These are phyloP conservation scores for Hoplostethus atlanticus DNA, from an alignment of 2,797 vertebrate genomes.

Conservation along the genomic window DNA sequence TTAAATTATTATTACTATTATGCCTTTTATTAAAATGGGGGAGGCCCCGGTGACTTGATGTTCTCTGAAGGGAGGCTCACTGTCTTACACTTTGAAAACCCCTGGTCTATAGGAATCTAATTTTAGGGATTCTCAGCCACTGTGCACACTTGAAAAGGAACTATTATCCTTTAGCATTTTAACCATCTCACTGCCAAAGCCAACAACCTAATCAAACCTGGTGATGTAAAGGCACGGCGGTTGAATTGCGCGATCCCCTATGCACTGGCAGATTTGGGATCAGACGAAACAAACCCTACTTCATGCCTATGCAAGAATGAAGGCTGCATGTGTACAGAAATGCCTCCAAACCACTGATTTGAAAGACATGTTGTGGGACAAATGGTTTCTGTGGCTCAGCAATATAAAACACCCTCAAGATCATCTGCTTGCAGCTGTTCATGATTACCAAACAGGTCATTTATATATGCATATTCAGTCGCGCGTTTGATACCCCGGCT, in stretches of 20 bases:
- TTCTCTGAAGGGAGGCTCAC: too few species aligned
- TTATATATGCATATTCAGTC: conserved; percentile 84
- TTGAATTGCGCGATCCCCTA: conserved; percentile 24
- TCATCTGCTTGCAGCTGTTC: conserved; percentile 69
- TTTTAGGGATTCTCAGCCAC: conserved; percentile 3
- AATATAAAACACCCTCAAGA: conserved; percentile 78
- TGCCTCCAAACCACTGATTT: conserved; percentile 73
- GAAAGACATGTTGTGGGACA: conserved; percentile 76
- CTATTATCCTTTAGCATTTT: conserved; percentile 38
- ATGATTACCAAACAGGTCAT: conserved; percentile 83
- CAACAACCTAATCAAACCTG: conserved; percentile 53
- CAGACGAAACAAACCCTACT: conserved; percentile 62
- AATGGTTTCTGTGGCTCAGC: conserved; percentile 73
- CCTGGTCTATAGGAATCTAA: not conserved
- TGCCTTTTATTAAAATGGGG: too few species aligned
- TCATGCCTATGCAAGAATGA: conserved; percentile 54
- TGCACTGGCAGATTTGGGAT: conserved; percentile 62
- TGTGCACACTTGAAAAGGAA: conserved; percentile 22
- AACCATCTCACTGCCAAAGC: conserved; percentile 33
- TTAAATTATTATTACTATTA: too few species aligned
- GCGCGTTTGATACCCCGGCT: conserved; percentile 75
- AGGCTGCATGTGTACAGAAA: conserved; percentile 60
- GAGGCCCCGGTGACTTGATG: too few species aligned
- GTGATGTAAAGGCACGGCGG: conserved; percentile 42
- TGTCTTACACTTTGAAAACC: too few species aligned